These are phyloP conservation scores for Sander vitreus DNA, from an alignment of 2,113 vertebrate genomes.

Conservation along the genomic window DNA sequence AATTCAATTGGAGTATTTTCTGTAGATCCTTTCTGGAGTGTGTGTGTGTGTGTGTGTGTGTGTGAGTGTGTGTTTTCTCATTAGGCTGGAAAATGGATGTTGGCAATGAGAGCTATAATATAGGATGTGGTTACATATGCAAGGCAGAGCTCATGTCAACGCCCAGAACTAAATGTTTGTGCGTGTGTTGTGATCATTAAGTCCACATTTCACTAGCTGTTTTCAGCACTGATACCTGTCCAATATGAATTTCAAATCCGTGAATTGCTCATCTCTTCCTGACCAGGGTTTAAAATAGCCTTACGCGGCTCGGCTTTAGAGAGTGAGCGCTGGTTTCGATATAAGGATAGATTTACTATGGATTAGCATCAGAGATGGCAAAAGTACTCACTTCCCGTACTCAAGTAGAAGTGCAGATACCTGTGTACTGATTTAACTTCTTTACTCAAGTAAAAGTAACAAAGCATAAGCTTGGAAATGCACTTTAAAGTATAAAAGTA, in stretches of 20 bases:
- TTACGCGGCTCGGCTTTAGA: constrained; percentile 15
- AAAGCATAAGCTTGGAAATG: too few species aligned
- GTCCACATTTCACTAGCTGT: constrained; percentile 1
- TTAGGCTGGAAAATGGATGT: constrained; percentile 22
- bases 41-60: constrained; percentile 1
- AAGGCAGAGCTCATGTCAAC: neutral
- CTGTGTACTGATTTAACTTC: too few species aligned
- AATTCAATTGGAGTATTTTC: neutral
- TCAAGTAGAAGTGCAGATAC: too few species aligned
- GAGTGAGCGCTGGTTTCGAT: constrained; percentile 41
- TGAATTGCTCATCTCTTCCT: neutral
- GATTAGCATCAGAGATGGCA: constrained; percentile 9
- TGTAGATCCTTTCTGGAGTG: constrained; percentile 4
- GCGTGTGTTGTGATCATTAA: neutral
- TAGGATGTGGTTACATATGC: constrained; percentile 9
- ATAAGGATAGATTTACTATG: constrained; percentile 18
- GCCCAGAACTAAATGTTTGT: neutral
- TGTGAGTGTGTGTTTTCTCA: neutral
- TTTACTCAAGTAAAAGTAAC: too few species aligned
- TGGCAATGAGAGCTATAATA: neutral
- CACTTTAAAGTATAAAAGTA: too few species aligned
- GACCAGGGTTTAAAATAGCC: constrained; percentile 10
- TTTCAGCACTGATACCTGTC: neutral
- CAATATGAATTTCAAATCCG: neutral
- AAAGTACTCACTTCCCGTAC: too few species aligned